A percentile compares a stretch with the other conserved stretches of the same genome.
These are phyloP conservation scores for Microtus pennsylvanicus DNA, from an alignment of 2,113 vertebrate species.

Conservation along the genomic window DNA sequence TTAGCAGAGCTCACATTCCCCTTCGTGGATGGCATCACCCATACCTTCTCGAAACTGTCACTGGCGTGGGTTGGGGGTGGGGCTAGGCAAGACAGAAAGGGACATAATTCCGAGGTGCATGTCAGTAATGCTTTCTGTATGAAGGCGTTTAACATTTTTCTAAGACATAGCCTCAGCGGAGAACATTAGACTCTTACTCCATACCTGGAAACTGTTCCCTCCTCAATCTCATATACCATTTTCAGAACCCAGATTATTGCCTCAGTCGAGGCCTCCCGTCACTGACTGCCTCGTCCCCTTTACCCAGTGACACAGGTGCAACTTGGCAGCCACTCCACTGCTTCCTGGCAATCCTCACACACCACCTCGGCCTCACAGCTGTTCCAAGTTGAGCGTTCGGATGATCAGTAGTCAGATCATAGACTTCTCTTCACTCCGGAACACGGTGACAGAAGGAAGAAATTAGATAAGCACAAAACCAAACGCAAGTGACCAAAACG, in stretches of 20 bases:
- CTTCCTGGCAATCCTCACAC: neutral
- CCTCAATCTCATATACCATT: neutral
- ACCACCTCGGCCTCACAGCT: neutral
- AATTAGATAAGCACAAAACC: neutral
- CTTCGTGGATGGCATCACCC: rapidly evolving
- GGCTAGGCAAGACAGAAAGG: neutral
- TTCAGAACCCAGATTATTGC: neutral
- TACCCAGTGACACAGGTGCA: neutral
- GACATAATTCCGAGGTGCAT: neutral
- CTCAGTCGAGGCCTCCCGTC: neutral
- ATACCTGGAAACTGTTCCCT: neutral
- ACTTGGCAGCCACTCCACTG: neutral
- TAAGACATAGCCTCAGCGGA: neutral
- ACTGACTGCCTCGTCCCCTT: neutral
- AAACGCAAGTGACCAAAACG: neutral
- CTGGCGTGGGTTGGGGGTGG: neutral
- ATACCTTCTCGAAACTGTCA: neutral
- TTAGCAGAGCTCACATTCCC: neutral
- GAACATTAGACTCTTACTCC: neutral
- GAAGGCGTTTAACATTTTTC: neutral
- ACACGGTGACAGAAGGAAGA: neutral
- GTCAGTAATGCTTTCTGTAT: neutral
- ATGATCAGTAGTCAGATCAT: neutral
- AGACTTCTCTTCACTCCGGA: neutral
- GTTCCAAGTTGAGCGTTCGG: neutral